A percentile compares a stretch with the other conserved stretches of the same genome.
phyloP scores from a whole-genome alignment of 2,113 vertebrate genomes.

The Cololabis saira region DNA sequence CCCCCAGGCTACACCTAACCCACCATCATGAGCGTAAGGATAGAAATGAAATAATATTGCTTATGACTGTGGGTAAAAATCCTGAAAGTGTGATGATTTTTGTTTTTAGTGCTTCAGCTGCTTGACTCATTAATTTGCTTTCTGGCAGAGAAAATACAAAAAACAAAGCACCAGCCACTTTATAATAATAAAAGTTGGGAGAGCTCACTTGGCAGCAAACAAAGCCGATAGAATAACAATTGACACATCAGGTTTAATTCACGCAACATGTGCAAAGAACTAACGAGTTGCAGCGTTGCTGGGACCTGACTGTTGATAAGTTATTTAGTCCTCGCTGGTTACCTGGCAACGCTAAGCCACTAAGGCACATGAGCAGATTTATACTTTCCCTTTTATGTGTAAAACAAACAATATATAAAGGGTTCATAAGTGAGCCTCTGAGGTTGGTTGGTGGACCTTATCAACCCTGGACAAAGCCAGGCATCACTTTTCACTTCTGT shows the following conservation, averaged over 20 bases:
- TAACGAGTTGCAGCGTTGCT: neutral
- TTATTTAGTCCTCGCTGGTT: slow-evolving; percentile 17
- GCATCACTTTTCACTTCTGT: neutral
- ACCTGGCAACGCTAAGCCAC: slow-evolving; percentile 27
- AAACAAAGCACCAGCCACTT: too few species aligned
- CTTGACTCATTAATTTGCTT: too few species aligned
- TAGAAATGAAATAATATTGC: too few species aligned
- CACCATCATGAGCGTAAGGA: too few species aligned
- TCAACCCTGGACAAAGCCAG: neutral
- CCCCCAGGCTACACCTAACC: too few species aligned
- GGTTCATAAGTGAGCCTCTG: slow-evolving; percentile 14
- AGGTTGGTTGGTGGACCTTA: neutral
- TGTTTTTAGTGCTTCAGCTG: too few species aligned
- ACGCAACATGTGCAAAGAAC: slow-evolving; percentile 1
- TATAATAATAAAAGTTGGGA: too few species aligned
- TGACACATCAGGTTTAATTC: neutral
- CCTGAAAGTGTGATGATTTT: too few species aligned
- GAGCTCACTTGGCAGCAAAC: neutral
- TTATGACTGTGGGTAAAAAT: too few species aligned
- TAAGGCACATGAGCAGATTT: slow-evolving; percentile 2
- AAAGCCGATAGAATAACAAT: neutral
- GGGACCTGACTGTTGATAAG: neutral
- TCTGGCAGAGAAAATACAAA: too few species aligned
- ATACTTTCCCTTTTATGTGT: neutral
- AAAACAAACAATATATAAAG: neutral